Evolutionary conservation across 92 coral and sea anemone species (phyloP).

Genomic region (Muricea muricata): DNA sequence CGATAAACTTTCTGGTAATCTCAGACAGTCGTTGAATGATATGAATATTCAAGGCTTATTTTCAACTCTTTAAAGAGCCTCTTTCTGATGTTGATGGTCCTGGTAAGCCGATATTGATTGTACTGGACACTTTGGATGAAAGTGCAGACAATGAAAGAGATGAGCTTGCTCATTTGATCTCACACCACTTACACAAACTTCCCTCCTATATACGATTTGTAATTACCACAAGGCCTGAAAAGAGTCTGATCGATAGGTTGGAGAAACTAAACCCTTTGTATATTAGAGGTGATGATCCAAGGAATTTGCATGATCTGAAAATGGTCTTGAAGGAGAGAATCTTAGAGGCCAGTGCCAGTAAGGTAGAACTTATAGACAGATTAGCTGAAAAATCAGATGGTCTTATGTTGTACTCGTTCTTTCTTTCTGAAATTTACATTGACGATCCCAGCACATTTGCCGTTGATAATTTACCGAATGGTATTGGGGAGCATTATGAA

Average conservation of each 20-base stretch:
- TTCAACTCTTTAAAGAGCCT: constrained; percentile 28
- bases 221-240: constrained; percentile 32
- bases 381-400: constrained; percentile 69
- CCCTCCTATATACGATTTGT: constrained; percentile 29
- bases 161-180: constrained; percentile 56
- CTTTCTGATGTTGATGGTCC: constrained; percentile 3
- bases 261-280: constrained; percentile 41
- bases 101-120: constrained; percentile 10
- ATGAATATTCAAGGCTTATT: background rate
- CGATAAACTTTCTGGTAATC: background rate
- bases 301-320: constrained; percentile 64
- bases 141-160: constrained; percentile 55
- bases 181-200: constrained; percentile 23
- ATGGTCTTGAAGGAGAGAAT: constrained; percentile 46
- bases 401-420: constrained; percentile 74
- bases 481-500: constrained; percentile 66
- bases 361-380: background rate
- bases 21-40: background rate
- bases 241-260: background rate
- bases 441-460: background rate
- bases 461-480: constrained; percentile 59
- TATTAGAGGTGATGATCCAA: constrained; percentile 41
- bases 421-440: constrained; percentile 39
- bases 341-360: background rate
- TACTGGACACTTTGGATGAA: constrained; percentile 73